phyloP scores from a whole-genome alignment of 2,113 vertebrate species.

The Podilymbus podiceps region DNA sequence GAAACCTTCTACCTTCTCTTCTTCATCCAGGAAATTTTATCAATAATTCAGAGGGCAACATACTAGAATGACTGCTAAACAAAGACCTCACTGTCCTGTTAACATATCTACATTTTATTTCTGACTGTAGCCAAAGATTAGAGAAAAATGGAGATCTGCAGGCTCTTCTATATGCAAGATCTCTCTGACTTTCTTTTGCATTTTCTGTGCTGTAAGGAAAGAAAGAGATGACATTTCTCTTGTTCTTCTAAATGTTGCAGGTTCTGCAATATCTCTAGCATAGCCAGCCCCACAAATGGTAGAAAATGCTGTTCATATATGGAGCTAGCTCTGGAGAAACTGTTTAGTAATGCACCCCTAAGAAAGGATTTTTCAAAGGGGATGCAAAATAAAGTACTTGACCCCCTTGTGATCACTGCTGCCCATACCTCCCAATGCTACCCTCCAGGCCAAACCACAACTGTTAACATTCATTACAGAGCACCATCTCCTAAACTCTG shows the following conservation, averaged over 20 bases:
- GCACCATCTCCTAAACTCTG: background rate
- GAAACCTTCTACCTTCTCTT: background rate
- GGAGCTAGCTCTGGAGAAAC: background rate
- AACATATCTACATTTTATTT: background rate
- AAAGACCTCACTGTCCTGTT: background rate
- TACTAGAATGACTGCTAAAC: background rate
- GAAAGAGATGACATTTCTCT: background rate
- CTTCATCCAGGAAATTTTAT: background rate
- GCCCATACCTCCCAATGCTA: background rate
- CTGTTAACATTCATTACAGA: background rate
- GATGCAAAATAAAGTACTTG: background rate
- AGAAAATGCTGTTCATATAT: background rate
- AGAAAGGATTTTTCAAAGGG: background rate
- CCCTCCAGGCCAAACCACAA: background rate
- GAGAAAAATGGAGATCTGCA: background rate
- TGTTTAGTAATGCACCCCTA: background rate
- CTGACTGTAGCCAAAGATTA: background rate
- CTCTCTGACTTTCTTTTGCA: background rate
- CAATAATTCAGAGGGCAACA: background rate
- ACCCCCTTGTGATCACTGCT: background rate
- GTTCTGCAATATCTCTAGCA: background rate
- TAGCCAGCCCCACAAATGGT: background rate
- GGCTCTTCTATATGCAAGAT: background rate
- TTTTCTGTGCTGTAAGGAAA: background rate
- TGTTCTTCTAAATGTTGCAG: background rate